phyloP scores from a whole-genome alignment of 1,140 invertebrate genomes.

The Calliopsis andreniformis region DNA sequence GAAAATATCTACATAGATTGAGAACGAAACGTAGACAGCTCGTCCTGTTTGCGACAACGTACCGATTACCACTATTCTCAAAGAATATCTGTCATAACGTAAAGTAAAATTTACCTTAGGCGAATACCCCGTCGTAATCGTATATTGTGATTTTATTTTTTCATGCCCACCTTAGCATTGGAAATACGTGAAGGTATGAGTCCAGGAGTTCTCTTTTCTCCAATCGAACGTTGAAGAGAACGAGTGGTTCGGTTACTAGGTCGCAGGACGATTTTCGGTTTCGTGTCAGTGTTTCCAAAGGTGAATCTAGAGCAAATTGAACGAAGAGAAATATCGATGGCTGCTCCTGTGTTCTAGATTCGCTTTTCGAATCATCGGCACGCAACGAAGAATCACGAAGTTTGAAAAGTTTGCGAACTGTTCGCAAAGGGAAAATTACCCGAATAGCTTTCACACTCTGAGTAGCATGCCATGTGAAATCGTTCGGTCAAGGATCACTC shows the following conservation, averaged over 20 bases:
- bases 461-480: not conserved
- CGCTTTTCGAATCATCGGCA: not conserved
- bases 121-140: slow-evolving; percentile 4
- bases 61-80: slow-evolving; percentile 19
- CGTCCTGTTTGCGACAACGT: slow-evolving; percentile 22
- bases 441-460: not conserved
- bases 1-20: too few species aligned
- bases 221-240: not conserved
- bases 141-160: slow-evolving; percentile 2
- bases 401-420: not conserved
- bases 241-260: slow-evolving; percentile 32
- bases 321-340: too few species aligned
- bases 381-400: slow-evolving; percentile 10
- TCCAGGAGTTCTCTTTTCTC: not conserved
- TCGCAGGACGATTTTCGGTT: not conserved
- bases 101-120: not conserved
- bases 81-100: not conserved
- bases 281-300: slow-evolving; percentile 5
- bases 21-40: too few species aligned
- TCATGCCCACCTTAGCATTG: slow-evolving; percentile 84
- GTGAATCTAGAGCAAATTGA: not conserved
- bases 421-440: slow-evolving; percentile 1
- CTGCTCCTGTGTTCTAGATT: not conserved
- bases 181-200: slow-evolving; percentile 90
- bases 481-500: slow-evolving; percentile 27